Evolutionary conservation across 2,113 vertebrate species (phyloP).

Genomic region (Scartelaos histophorus): DNA sequence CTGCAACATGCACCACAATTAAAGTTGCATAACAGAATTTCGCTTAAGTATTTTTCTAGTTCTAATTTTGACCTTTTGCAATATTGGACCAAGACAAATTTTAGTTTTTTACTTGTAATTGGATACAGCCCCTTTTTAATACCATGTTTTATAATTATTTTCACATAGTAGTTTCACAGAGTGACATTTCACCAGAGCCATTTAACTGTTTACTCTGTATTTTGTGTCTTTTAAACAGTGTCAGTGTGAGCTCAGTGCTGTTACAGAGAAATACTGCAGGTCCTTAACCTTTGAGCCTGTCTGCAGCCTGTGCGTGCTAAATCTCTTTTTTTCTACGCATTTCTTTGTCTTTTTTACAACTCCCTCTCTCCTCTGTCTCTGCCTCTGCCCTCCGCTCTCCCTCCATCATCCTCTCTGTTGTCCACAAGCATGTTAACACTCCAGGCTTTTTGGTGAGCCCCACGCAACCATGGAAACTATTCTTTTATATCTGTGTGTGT

Average conservation of each 20-base stretch:
- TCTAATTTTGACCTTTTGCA: no score
- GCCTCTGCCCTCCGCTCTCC: constrained; percentile 53
- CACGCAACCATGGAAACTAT: constrained; percentile 74
- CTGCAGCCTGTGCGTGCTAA: constrained; percentile 68
- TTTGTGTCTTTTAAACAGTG: constrained; percentile 39
- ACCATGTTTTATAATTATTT: not conserved
- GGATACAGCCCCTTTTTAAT: not conserved
- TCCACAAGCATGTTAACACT: constrained; percentile 73
- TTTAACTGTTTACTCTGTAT: constrained; percentile 24
- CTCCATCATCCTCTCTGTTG: constrained; percentile 67
- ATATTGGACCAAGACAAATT: no score
- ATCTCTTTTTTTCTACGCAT: constrained; percentile 53
- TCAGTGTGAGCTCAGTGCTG: constrained; percentile 33
- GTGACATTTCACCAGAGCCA: not conserved
- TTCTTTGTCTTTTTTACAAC: constrained; percentile 66
- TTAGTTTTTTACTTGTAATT: no score
- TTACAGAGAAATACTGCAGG: constrained; percentile 58
- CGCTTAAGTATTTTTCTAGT: no score
- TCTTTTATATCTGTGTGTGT: constrained; percentile 50
- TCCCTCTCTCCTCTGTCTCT: constrained; percentile 46
- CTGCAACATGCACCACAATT: not conserved
- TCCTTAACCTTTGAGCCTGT: constrained; percentile 66
- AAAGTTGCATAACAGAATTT: not conserved
- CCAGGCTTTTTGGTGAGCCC: constrained; percentile 76
- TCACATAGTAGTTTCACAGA: not conserved